Conservation (phyloP, 2,113 vertebrate genomes). For the Hemicordylus capensis region DNA sequence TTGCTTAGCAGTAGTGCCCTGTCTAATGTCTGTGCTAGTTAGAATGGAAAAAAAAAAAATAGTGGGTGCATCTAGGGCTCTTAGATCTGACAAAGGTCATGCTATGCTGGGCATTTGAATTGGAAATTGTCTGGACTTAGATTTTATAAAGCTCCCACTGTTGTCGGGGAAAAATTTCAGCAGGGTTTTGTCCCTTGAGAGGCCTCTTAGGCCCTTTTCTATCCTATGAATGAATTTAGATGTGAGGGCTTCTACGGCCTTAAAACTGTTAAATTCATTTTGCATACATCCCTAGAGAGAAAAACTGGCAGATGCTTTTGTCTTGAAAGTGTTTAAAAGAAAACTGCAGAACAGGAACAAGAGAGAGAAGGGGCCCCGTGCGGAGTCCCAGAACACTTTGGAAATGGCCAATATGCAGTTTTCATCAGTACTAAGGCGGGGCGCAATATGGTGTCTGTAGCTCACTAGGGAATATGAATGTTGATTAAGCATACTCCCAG, state of each 20-base stretch:
- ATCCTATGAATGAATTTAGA: slow-evolving; percentile 97
- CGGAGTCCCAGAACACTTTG: slow-evolving; percentile 92
- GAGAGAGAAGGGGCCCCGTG: slow-evolving; percentile 84
- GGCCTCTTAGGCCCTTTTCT: slow-evolving; percentile 90
- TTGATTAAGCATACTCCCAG: slow-evolving; percentile 99
- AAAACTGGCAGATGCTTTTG: slow-evolving; percentile 92
- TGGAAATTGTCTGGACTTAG: slow-evolving; percentile 98
- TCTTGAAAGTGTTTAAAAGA: slow-evolving; percentile 90
- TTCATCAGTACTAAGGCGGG: slow-evolving; percentile 98
- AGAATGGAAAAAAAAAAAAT: slow-evolving; percentile 81
- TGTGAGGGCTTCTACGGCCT: slow-evolving; percentile 91
- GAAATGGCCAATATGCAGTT: slow-evolving; percentile 97
- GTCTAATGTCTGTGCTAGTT: slow-evolving; percentile 90
- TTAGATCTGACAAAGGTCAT: slow-evolving; percentile 93
- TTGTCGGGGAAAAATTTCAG: slow-evolving; percentile 88
- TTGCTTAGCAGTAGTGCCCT: slow-evolving; percentile 89
- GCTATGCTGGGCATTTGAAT: slow-evolving; percentile 95
- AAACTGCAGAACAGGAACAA: slow-evolving; percentile 84
- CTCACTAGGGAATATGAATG: slow-evolving; percentile 99
- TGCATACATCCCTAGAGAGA: slow-evolving; percentile 88
- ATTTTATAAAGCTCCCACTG: slow-evolving; percentile 90
- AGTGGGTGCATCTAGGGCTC: slow-evolving; percentile 82
- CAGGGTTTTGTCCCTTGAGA: slow-evolving; percentile 93
- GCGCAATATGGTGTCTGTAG: slow-evolving; percentile 96
- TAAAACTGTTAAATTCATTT: slow-evolving; percentile 92